Evolutionary conservation across 1,140 invertebrate species (phyloP), one percentile per base, ranked within the genome.

Genomic region (Lineus longissimus): DNA sequence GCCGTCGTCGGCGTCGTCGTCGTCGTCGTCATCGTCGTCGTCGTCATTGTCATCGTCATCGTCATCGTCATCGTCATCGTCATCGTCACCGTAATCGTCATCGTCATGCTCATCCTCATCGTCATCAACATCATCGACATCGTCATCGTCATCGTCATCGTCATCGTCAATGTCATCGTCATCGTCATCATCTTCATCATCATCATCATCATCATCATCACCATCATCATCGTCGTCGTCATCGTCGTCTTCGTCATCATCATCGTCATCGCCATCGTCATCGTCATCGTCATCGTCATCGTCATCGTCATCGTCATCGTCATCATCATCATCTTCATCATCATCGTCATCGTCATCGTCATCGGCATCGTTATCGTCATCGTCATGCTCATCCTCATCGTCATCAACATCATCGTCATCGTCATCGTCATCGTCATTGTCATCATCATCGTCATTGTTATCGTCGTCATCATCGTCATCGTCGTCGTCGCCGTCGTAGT

Each of bases 311-410:
- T 54, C 59, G 55, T 61, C 1, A 61, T 61, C 59, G 30, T 61
- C 40, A 61, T 61, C 59, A 61, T 61, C 59, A 61, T 55, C 59
- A 61, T 55, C 59, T 55, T 55, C 59, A 55, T 2, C 59, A 54
- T 61, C 59, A 61, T 55, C 59, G 2, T 55, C 45, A 11, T 22
- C 19, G 11, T 9, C 30, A 22, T 41, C n/a, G n/a, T n/a, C n/a
- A n/a, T n/a, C n/a, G n/a, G n/a, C n/a, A n/a, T n/a, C n/a, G n/a
- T n/a, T n/a, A 19, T 33, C 30, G 19, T 23, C 30, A 23, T 61
- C 41, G 54, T 61, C 41, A n/a, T n/a, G n/a, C n/a, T n/a, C n/a
- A n/a, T n/a, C n/a, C n/a, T n/a, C n/a, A n/a, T n/a, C n/a, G n/a
- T n/a, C n/a, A n/a, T n/a, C n/a, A n/a, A n/a, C n/a, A n/a, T n/a